Evolutionary conservation across 2,888 invertebrate species (phyloP), one percentile per base, ranked within the genome.

Genomic region (Apodemia duryi): DNA sequence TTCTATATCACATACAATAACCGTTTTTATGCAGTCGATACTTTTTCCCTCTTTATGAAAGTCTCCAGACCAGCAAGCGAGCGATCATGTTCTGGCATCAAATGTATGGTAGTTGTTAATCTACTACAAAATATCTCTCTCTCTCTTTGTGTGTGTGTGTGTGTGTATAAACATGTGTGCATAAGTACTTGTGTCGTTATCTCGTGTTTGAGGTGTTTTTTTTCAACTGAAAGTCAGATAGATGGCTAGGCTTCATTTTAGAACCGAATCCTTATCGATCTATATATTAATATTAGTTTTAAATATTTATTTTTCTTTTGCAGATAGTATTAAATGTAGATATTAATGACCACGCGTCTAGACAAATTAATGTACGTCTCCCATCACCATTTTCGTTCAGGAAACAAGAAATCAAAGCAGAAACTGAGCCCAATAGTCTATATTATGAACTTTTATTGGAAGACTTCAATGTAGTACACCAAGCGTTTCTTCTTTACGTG

Each of bases 251-350:
- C n/a, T 49, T 6, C n/a, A 49, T 6, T 11, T 21, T 5, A n/a
- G 51, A 52, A 52, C 3, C 21, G 51, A 54, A 1, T 28, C 9
- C 29, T n/a, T 52, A n/a, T 52, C 1, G 4, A 21, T 38, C 35
- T 35, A 49, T 4, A 32, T 61, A 13, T 43, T 43, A 11, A 43
- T 43, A 43, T 38, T 38, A 38, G 2, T 11, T 43, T 2, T 43
- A 10, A 43, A 2, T 43, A 11, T 11, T 62, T 61, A 52, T 65
- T 46, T 63, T 66, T 66, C 65, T 69, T 71, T 88, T 86, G 61
- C 82, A 95, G 95, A 86, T 95, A 63, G 86, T 90, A 38, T 81
- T 95, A 63, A 94, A 95, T 76, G 86, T 95, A 6, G 95, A 96
- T 72, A 85, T 95, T 66, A 93, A 94, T 76, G 93, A 93, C 74